Evolutionary conservation across 2,888 invertebrate genomes (phyloP).

Genomic region (Phortica magna): DNA sequence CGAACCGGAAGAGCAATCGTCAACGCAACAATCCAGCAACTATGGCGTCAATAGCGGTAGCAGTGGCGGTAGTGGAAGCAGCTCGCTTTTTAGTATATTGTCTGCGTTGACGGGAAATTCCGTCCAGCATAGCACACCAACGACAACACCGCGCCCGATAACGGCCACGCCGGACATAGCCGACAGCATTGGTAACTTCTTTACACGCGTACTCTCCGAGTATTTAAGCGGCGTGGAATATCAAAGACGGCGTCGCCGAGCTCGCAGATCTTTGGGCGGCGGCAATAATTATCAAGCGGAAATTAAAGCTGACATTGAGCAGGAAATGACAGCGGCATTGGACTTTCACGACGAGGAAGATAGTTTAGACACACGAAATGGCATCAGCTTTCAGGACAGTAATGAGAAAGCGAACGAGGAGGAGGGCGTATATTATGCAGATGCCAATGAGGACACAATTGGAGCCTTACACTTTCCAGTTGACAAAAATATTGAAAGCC

Average conservation of each 20-base stretch:
- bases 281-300: constrained; percentile 49
- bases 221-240: constrained; percentile 71
- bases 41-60: not conserved
- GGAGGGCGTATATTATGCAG: constrained; percentile 31
- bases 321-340: constrained; percentile 55
- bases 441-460: constrained; percentile 25
- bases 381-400: constrained; percentile 63
- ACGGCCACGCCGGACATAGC: constrained; percentile 64
- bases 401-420: constrained; percentile 57
- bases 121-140: constrained; percentile 53
- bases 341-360: constrained; percentile 69
- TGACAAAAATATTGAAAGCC: constrained; percentile 51
- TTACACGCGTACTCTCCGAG: constrained; percentile 73
- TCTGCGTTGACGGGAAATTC: constrained; percentile 68
- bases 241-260: constrained; percentile 59
- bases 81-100: constrained; percentile 69
- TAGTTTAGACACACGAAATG: constrained; percentile 60
- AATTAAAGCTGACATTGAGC: constrained; percentile 60
- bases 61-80: constrained; percentile 43
- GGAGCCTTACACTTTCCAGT: constrained; percentile 27
- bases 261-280: constrained; percentile 50
- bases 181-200: constrained; percentile 74
- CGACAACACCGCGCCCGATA: constrained; percentile 58
- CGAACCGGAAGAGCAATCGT: constrained; percentile 77
- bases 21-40: constrained; percentile 48